Evolutionary conservation across 2,797 vertebrate genomes (phyloP).

Genomic region (Chiropotes sagulatus): DNA sequence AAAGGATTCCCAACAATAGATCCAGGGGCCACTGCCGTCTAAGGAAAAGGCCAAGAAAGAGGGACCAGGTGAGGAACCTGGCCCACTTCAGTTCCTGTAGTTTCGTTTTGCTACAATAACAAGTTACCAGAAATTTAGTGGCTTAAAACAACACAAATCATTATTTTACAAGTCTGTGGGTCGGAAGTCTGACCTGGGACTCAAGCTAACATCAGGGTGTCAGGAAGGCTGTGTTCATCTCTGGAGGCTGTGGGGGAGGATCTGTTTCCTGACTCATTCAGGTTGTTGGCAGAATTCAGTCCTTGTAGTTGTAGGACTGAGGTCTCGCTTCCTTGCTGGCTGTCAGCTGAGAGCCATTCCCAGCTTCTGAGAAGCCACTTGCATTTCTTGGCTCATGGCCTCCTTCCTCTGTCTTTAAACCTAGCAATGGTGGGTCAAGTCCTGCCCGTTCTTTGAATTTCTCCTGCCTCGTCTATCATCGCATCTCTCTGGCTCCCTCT

Average conservation of each 20-base stretch:
- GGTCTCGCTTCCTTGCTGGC: not conserved
- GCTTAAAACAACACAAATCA: not conserved
- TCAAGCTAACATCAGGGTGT: not conserved
- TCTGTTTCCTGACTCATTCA: not conserved
- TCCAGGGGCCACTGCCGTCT: not conserved
- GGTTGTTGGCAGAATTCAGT: not conserved
- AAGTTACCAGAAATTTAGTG: not conserved
- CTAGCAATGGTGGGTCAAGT: no score
- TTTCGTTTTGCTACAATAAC: not conserved
- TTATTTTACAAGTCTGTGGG: not conserved
- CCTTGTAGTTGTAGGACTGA: not conserved
- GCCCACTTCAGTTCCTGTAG: not conserved
- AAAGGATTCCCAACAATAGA: not conserved
- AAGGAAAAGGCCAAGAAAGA: not conserved
- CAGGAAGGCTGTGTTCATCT: not conserved
- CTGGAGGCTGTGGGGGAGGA: not conserved
- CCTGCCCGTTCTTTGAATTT: not conserved
- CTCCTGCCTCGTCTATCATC: not conserved
- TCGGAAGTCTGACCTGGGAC: not conserved
- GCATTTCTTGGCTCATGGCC: not conserved
- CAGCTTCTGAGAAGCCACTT: not conserved
- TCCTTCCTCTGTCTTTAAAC: not conserved
- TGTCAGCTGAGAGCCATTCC: not conserved
- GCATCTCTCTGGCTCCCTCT: not conserved
- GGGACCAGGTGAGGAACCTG: not conserved